Percentiles rank a stretch among this genome's conserved stretches.
Conservation (phyloP, 1,140 invertebrate species). For the Aporrectodea caliginosa region DNA sequence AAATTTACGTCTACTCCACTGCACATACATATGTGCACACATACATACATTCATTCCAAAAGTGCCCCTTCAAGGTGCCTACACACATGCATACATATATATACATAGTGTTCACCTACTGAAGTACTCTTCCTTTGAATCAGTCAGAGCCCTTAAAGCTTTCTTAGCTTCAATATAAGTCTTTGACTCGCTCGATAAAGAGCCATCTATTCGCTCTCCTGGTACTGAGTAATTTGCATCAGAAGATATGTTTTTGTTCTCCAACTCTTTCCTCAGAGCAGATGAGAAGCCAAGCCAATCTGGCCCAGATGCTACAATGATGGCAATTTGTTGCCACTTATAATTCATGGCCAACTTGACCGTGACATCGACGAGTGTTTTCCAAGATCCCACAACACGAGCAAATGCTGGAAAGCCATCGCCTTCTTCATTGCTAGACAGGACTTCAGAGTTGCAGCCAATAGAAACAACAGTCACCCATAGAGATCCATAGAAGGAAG, state of each 20-base stretch:
- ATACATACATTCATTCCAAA: too few species aligned
- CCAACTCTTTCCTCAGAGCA: neutral
- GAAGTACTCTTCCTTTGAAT: too few species aligned
- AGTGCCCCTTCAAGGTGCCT: too few species aligned
- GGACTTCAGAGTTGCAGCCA: neutral
- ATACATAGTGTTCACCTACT: too few species aligned
- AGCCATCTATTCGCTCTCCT: neutral
- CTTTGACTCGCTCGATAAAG: too few species aligned
- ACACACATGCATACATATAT: too few species aligned
- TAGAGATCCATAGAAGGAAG: neutral
- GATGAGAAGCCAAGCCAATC: neutral
- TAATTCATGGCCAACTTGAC: neutral
- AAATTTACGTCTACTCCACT: too few species aligned
- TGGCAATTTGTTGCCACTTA: neutral
- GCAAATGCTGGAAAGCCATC: neutral
- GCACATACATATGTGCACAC: too few species aligned
- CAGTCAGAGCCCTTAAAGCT: too few species aligned
- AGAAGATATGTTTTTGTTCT: neutral
- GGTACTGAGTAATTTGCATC: neutral
- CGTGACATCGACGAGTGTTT: neutral
- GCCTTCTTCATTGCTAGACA: neutral
- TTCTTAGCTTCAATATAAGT: too few species aligned
- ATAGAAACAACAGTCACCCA: neutral
- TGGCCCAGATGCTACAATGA: neutral
- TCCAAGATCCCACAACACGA: neutral